Evolutionary conservation across 2,888 invertebrate genomes (phyloP).

Genomic region (Synergus laeviventris): DNA sequence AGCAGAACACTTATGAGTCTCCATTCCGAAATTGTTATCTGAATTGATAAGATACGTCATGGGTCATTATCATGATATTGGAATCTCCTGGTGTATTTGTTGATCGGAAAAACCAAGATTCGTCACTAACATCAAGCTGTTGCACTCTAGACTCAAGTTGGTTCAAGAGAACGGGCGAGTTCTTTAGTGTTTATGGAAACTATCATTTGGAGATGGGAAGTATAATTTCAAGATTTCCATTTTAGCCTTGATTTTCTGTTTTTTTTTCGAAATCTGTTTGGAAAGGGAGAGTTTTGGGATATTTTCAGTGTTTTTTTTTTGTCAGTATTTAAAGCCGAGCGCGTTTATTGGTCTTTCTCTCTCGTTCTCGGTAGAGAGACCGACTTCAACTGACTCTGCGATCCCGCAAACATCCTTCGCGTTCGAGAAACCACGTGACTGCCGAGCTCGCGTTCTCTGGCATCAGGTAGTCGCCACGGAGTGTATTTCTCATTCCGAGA

Average conservation of each 20-base stretch:
- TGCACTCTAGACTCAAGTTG: neutral
- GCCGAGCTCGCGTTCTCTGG: slow-evolving; percentile 59
- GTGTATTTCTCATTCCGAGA: slow-evolving; percentile 56
- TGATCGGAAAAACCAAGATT: neutral
- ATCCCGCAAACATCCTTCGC: slow-evolving; percentile 72
- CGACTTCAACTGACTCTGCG: slow-evolving; percentile 69
- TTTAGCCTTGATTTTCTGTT: slow-evolving; percentile 43
- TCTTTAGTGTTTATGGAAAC: neutral
- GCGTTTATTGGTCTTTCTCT: slow-evolving; percentile 53
- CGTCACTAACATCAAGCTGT: neutral
- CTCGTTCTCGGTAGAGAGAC: slow-evolving; percentile 63
- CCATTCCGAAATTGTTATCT: slow-evolving; percentile 23
- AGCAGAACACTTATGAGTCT: neutral
- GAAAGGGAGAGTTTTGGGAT: neutral
- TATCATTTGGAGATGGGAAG: neutral
- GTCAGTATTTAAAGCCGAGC: slow-evolving; percentile 30
- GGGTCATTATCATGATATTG: slow-evolving; percentile 16
- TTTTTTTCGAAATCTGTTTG: slow-evolving; percentile 20
- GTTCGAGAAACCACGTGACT: slow-evolving; percentile 72
- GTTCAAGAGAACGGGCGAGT: neutral
- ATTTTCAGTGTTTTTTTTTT: neutral
- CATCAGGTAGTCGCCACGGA: slow-evolving; percentile 63
- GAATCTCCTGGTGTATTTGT: slow-evolving; percentile 1
- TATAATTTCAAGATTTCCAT: slow-evolving; percentile 45
- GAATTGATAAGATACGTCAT: neutral